These are phyloP conservation scores for Heterohyrax brucei DNA, from an alignment of 2,797 vertebrate genomes.

Conservation along the genomic window DNA sequence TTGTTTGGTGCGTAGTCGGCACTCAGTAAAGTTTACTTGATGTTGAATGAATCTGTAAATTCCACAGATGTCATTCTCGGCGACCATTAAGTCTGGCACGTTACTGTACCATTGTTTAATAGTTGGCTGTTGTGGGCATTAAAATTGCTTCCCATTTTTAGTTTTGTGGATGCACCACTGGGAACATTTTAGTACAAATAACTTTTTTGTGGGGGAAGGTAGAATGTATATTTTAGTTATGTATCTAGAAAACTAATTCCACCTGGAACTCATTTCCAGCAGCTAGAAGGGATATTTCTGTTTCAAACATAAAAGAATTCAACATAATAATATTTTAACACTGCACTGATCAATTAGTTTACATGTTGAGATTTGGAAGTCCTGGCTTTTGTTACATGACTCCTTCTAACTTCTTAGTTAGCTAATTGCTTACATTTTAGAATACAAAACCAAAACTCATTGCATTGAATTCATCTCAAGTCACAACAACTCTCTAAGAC, in stretches of 20 bases:
- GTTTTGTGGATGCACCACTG: neutral
- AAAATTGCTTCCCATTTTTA: constrained; percentile 9
- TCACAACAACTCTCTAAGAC: too few relatives aligned
- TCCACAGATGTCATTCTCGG: neutral
- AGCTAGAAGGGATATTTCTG: neutral
- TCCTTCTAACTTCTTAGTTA: neutral
- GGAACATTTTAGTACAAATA: neutral
- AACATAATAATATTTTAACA: neutral
- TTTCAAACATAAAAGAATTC: neutral
- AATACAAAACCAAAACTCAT: too few relatives aligned
- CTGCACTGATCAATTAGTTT: neutral
- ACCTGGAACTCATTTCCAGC: neutral
- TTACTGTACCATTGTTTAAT: neutral
- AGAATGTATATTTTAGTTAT: neutral
- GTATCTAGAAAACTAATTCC: neutral
- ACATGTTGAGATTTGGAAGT: neutral
- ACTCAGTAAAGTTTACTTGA: constrained; percentile 45
- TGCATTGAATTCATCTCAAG: too few relatives aligned
- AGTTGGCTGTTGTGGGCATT: neutral
- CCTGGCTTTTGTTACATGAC: neutral
- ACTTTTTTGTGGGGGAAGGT: neutral
- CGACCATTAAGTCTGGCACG: neutral
- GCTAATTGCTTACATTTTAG: neutral
- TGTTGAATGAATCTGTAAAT: constrained; percentile 33
- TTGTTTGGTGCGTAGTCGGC: neutral